These are phyloP conservation scores for Chymomyza caudatula DNA, from an alignment of 2,888 invertebrate species.

Conservation along the genomic window DNA sequence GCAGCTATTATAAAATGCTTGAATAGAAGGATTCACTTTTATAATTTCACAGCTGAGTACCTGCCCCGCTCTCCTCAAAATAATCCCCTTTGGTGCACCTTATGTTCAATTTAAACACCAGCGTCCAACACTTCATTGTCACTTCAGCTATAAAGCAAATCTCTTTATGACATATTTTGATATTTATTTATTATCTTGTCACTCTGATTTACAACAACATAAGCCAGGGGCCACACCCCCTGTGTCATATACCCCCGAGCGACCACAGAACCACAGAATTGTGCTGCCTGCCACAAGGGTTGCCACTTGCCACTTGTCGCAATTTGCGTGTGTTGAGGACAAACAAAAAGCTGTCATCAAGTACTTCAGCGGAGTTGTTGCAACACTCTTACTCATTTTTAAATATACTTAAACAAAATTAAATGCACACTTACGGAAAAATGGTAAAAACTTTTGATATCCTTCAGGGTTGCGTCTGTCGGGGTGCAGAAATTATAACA, in stretches of 20 bases:
- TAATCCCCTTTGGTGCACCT: constrained; percentile 12
- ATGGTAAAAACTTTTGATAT: not conserved
- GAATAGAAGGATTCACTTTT: not conserved
- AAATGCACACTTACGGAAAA: constrained; percentile 60
- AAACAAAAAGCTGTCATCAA: constrained; percentile 66
- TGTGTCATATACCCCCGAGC: not conserved
- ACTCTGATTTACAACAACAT: constrained; percentile 61
- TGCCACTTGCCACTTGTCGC: constrained; percentile 50
- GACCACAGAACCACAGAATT: not conserved
- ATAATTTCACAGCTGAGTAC: not conserved
- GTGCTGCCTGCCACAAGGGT: not conserved
- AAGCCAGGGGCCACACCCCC: constrained; percentile 54
- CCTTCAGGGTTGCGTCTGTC: not conserved
- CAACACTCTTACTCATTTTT: constrained; percentile 35
- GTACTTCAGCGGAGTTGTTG: constrained; percentile 50
- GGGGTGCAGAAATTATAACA: constrained; percentile 38
- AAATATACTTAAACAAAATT: constrained; percentile 63
- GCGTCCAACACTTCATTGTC: constrained; percentile 34
- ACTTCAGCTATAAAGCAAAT: constrained; percentile 48
- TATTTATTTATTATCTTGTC: constrained; percentile 77
- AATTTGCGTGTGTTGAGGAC: constrained; percentile 32
- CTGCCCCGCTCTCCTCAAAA: not conserved
- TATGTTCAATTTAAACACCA: constrained; percentile 37
- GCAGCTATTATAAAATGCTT: not conserved
- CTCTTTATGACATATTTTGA: constrained; percentile 76